Percentiles rank a stretch among this genome's conserved stretches.
These are phyloP conservation scores for Ectemnius lituratus DNA, from an alignment of 2,888 invertebrate genomes.

Conservation along the genomic window DNA sequence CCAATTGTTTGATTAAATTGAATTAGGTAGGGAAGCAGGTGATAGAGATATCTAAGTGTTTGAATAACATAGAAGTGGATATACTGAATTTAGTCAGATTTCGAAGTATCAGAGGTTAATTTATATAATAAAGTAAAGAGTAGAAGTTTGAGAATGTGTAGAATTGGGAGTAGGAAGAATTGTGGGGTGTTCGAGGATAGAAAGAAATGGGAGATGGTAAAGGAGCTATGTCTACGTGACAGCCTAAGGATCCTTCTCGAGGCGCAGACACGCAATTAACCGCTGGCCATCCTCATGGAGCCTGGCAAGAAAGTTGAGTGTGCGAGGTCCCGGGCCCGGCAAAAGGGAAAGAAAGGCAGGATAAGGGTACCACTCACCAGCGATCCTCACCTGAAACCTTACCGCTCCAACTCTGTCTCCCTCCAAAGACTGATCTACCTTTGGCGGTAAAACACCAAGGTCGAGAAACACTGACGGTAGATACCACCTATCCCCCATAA, in stretches of 20 bases:
- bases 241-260: slow-evolving; percentile 71
- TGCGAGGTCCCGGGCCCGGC: slow-evolving; percentile 23
- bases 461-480: slow-evolving; percentile 57
- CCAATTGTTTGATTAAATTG: too few species aligned
- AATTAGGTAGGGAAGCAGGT: too few species aligned
- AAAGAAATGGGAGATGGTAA: too few species aligned
- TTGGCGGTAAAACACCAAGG: slow-evolving; percentile 17
- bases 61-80: too few species aligned
- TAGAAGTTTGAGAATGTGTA: too few species aligned
- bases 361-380: slow-evolving; percentile 46
- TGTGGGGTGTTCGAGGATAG: too few species aligned
- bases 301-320: slow-evolving; percentile 13
- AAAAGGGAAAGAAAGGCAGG: slow-evolving; percentile 22
- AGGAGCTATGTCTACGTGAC: slow-evolving; percentile 44
- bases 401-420: slow-evolving; percentile 18
- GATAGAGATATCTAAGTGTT: too few species aligned
- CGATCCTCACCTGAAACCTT: slow-evolving; percentile 62
- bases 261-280: slow-evolving; percentile 76
- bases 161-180: too few species aligned
- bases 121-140: too few species aligned
- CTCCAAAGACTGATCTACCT: slow-evolving; percentile 31
- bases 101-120: too few species aligned
- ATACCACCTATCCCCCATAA: slow-evolving; percentile 68
- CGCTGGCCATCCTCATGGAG: slow-evolving; percentile 70
- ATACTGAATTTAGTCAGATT: too few species aligned